Evolutionary conservation across 1,140 invertebrate genomes (phyloP), one percentile per base, ranked within the genome.

Genomic region (Drosophila orosa): DNA sequence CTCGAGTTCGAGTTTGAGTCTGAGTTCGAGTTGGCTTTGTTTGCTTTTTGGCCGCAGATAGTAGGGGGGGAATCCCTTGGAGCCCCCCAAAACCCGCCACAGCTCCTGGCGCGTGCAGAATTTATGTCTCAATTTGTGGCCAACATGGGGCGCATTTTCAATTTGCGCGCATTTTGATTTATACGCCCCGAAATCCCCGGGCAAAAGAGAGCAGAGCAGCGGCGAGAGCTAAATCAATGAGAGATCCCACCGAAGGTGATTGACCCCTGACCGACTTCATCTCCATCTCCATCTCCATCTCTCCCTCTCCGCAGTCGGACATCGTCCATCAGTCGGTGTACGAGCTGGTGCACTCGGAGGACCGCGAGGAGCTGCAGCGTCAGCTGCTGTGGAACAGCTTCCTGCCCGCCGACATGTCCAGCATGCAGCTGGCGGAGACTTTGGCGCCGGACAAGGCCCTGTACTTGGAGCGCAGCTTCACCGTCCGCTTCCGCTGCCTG

Each of bases 291-390:
- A 10, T 45, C 27, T 60, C 10, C 58, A 29, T 39, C 13, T 45
- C 27, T 60, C 10, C 58, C 35, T 39, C 42, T 12, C 52, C 95
- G 40, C 94, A 99, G 98, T 99, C 98, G 63, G 99, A 99, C 93
- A 99, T 99, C 76, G 98, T 99, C 44, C 98, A 99, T 92, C 98
- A 99, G 92, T 98, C 98, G 71, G 98, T 99, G 22, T 99, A 99
- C 94, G 98, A 99, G 92, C 93, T 99, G 91, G 98, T 99, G 39
- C 99, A 99, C 93, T 99, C 98, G 2, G 99, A 99, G 93, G 99
- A 99, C 92, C 94, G 99, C 15, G 98, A 99, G 92, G 98, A 99
- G 92, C 94, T 99, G 27, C 98, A 99, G 92, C 93, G 97, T 44
- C 98, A 99, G 92, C 93, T 99, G 73, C 96, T 98, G 93, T 99